These are phyloP conservation scores for Danaus chrysippus DNA, from an alignment of 2,888 invertebrate genomes.

Conservation along the genomic window DNA sequence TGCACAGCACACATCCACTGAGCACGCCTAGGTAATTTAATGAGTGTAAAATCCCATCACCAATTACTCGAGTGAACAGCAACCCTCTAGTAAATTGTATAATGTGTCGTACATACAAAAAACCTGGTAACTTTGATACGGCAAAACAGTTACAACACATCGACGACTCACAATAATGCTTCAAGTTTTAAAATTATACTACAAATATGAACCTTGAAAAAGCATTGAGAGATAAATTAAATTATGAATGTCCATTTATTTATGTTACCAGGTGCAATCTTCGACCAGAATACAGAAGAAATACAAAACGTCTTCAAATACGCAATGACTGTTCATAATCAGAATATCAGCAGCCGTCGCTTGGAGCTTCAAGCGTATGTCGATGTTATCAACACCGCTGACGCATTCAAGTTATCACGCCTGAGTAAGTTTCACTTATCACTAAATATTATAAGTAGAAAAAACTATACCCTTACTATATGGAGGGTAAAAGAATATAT, in stretches of 20 bases:
- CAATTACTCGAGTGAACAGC: slow-evolving; percentile 10
- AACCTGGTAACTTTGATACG: not conserved
- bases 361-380: slow-evolving; percentile 93
- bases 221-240: slow-evolving; percentile 9
- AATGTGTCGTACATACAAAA: slow-evolving; percentile 14
- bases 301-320: slow-evolving; percentile 96
- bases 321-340: slow-evolving; percentile 91
- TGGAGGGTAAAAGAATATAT: too few relatives aligned
- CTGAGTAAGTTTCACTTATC: slow-evolving; percentile 84
- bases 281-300: slow-evolving; percentile 94
- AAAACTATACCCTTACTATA: too few relatives aligned
- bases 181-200: too few relatives aligned
- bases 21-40: slow-evolving; percentile 11
- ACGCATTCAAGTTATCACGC: slow-evolving; percentile 94
- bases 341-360: slow-evolving; percentile 86
- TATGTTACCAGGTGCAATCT: slow-evolving; percentile 87
- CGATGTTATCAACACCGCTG: slow-evolving; percentile 94
- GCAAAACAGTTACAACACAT: not conserved
- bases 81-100: slow-evolving; percentile 11
- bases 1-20: slow-evolving; percentile 1
- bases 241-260: slow-evolving; percentile 18
- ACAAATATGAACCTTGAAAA: not conserved
- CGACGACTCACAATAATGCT: not conserved
- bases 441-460: too few relatives aligned
- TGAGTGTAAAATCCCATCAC: slow-evolving; percentile 20